Evolutionary conservation across 2,113 vertebrate species (phyloP).

Genomic region (Rhinoptilus africanus): DNA sequence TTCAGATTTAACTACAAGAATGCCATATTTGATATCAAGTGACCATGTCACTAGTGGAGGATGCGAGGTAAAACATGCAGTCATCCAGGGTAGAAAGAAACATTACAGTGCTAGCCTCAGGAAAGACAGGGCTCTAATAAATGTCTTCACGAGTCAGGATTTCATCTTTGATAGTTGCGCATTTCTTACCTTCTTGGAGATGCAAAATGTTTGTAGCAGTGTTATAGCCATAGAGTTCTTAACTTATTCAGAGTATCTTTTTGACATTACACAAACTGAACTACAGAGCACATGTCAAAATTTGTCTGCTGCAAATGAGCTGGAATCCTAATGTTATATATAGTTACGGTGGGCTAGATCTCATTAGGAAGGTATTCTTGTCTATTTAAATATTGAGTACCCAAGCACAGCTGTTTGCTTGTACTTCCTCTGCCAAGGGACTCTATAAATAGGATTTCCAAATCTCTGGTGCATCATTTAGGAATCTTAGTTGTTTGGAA

Average conservation of each 20-base stretch:
- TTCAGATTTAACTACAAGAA: background rate
- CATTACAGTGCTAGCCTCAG: background rate
- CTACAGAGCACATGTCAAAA: background rate
- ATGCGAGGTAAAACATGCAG: background rate
- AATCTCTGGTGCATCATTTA: slow-evolving; percentile 24
- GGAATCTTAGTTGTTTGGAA: slow-evolving; percentile 2
- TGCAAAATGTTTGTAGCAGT: background rate
- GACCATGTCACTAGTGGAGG: background rate
- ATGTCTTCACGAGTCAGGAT: accelerated
- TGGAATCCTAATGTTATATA: background rate
- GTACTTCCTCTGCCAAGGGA: slow-evolving; percentile 3
- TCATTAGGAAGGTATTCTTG: slow-evolving; percentile 7
- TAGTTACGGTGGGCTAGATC: background rate
- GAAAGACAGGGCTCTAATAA: background rate
- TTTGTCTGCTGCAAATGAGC: background rate
- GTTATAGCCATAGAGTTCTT: background rate
- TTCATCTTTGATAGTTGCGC: background rate
- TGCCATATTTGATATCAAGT: background rate
- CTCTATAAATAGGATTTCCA: slow-evolving; percentile 15
- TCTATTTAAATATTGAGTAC: slow-evolving; percentile 10
- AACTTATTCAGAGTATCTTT: background rate
- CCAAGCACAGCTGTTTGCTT: slow-evolving; percentile 32
- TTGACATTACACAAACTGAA: background rate
- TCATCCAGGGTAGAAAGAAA: background rate
- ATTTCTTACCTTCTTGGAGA: background rate